Evolutionary conservation across 2,113 vertebrate genomes (phyloP).

Genomic region (Oenanthe melanoleuca): DNA sequence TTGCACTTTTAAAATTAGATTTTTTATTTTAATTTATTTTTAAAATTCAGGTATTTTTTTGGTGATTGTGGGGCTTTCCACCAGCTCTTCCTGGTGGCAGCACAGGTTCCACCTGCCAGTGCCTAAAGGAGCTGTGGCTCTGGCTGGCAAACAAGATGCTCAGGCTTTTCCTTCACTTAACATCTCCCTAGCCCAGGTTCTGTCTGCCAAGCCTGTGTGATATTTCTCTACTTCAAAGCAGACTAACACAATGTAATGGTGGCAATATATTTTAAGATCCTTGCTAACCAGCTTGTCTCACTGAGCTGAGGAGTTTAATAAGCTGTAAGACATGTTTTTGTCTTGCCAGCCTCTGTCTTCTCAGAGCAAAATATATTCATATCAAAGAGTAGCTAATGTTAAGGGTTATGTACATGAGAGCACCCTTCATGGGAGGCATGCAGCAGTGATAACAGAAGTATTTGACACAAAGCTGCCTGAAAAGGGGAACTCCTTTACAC

Average conservation of each 20-base stretch:
- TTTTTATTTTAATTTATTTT: no score
- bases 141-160: not conserved
- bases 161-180: not conserved
- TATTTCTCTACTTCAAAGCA: not conserved
- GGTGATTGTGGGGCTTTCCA: not conserved
- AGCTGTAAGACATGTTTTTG: not conserved
- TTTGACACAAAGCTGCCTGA: not conserved
- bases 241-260: not conserved
- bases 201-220: not conserved
- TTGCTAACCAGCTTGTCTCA: not conserved
- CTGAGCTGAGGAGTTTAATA: not conserved
- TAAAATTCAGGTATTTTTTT: not conserved
- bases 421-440: not conserved
- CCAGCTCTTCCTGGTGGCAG: not conserved
- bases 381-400: slow-evolving; percentile 10
- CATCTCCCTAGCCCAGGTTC: not conserved
- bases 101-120: rapidly evolving
- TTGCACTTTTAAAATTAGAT: not conserved
- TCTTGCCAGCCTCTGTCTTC: slow-evolving; percentile 2
- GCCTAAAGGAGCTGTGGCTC: not conserved
- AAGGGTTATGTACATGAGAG: slow-evolving; percentile 38
- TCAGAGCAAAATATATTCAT: not conserved
- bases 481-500: not conserved
- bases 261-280: not conserved
- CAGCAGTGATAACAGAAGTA: not conserved